phyloP scores from a whole-genome alignment of 2,888 invertebrate genomes.

The Ochropleura leucogaster region DNA sequence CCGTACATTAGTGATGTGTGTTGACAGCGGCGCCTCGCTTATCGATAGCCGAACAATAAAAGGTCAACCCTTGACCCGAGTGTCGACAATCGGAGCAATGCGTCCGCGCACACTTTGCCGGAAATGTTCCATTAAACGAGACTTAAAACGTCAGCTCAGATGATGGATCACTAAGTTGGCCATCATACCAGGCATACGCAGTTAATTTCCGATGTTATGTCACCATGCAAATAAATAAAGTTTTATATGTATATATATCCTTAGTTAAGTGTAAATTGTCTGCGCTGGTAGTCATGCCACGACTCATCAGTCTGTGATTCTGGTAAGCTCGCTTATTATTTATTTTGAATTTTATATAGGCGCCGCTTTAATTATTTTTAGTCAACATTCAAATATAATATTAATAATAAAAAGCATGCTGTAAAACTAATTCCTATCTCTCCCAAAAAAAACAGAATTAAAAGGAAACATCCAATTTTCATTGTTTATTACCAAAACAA shows the following conservation, averaged over 20 bases:
- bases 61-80: slow-evolving; percentile 78
- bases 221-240: slow-evolving; percentile 66
- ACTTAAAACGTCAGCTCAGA: slow-evolving; percentile 71
- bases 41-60: slow-evolving; percentile 80
- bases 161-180: slow-evolving; percentile 74
- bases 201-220: slow-evolving; percentile 71
- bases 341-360: slow-evolving; percentile 3
- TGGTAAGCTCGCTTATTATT: slow-evolving; percentile 42
- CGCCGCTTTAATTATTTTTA: background rate
- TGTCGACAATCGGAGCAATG: slow-evolving; percentile 74
- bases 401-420: background rate
- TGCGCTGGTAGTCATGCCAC: slow-evolving; percentile 42
- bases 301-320: slow-evolving; percentile 54
- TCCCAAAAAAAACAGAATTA: background rate
- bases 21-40: slow-evolving; percentile 77
- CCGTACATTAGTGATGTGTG: slow-evolving; percentile 66
- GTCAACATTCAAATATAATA: background rate
- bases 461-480: background rate
- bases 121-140: slow-evolving; percentile 78
- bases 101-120: slow-evolving; percentile 75
- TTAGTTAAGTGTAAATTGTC: slow-evolving; percentile 41
- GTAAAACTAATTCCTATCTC: background rate
- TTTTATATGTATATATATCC: slow-evolving; percentile 38
- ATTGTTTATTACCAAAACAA: background rate
- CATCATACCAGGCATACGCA: slow-evolving; percentile 64